Base-by-base conservation (phyloP, 2,888 invertebrate species). In the Dermolepida albohirtum region DNA sequence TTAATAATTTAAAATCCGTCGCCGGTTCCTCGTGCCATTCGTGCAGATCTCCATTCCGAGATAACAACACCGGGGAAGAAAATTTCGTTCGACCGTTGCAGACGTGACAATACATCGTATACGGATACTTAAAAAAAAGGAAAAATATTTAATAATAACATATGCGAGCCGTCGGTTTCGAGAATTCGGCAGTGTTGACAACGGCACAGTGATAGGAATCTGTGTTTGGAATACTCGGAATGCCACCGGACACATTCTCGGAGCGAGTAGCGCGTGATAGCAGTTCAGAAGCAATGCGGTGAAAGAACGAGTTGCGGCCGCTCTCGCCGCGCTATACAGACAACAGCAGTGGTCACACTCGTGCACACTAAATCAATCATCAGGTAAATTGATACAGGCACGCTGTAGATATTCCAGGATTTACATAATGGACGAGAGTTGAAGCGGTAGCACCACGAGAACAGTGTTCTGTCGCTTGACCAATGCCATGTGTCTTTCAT, bases 341-440 rank as follows among this genome's bases (percentile, higher is more conserved):
- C 59, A 62, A 47, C 59, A 47, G 59, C 59, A 62, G 59, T 47
- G 59, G 59, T 62, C 59, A 44, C 47, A 64, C 71, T 73, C 74
- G 72, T 75, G 72, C 70, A 67, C 70, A 72, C 75, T 78, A 78
- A 77, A 78, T 78, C 78, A 78, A 78, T 78, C 77, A 78, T 77
- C 74, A 71, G 68, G 72, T 73, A 74, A 68, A 76, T 77, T 76
- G 78, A 77, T 78, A 76, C 75, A 74, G 71, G 71, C 71, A 67
- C 68, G 74, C 71, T 72, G 71, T 70, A 72, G 75, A 75, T 74
- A 75, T 74, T 74, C 73, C 72, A 69, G 67, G 73, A 77, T 77
- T 77, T 77, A 76, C 76, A 77, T 77, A 77, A 77, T 74, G 75
- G 75, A 74, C 72, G 74, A 72, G 74, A 75, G 73, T 72, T 73